Conservation (phyloP, 92 coral and sea anemone genomes). For the Porites cylindrica region DNA sequence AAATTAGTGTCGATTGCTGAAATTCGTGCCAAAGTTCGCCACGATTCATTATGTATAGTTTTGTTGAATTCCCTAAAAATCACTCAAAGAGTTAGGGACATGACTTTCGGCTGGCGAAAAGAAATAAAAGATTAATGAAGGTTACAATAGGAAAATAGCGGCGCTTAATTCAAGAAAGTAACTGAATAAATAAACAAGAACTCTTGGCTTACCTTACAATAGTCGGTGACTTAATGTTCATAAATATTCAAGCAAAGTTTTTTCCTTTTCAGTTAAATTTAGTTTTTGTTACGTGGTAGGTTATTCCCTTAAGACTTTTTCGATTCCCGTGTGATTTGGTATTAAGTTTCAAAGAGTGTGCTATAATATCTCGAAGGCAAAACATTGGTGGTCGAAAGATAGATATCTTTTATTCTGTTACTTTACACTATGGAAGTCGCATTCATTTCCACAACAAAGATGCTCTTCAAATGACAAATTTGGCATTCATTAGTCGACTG, state of each 20-base stretch:
- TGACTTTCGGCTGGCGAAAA: not conserved
- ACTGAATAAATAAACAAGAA: not conserved
- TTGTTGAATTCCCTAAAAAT: too few species aligned
- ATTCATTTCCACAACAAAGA: not conserved
- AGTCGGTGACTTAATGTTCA: not conserved
- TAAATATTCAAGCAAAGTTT: not conserved
- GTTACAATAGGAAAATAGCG: too few species aligned
- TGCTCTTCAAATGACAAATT: slow-evolving; percentile 12
- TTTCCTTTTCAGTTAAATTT: too few species aligned
- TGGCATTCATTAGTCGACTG: not conserved
- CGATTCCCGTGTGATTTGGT: too few species aligned
- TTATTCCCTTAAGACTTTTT: not conserved
- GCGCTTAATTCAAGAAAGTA: not conserved
- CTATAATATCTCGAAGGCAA: not conserved
- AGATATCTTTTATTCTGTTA: not conserved
- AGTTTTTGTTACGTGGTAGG: not conserved
- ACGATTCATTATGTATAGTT: too few species aligned
- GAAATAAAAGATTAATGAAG: not conserved
- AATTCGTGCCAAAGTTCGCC: too few species aligned
- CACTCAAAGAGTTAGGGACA: too few species aligned
- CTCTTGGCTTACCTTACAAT: not conserved
- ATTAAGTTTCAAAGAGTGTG: too few species aligned
- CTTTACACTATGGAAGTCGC: not conserved
- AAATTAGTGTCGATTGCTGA: too few species aligned
- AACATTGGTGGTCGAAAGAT: not conserved